phyloP scores from a whole-genome alignment of 2,888 invertebrate species.

The Drosophila nigricruria region DNA sequence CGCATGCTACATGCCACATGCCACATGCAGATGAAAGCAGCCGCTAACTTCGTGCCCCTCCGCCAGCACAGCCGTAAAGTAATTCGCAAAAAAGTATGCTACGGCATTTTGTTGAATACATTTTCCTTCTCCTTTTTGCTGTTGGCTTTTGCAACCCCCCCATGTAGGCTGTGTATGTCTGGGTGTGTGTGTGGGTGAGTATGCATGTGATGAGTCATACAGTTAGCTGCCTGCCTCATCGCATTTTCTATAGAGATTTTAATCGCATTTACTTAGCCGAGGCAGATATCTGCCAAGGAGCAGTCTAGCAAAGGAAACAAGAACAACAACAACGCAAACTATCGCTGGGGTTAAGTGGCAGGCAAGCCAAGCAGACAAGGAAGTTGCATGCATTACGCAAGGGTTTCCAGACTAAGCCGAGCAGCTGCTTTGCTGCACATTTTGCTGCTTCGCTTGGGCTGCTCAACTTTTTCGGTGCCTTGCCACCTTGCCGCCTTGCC shows the following conservation, averaged over 20 bases:
- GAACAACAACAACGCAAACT: constrained; percentile 44
- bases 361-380: constrained; percentile 12
- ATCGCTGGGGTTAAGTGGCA: constrained; percentile 66
- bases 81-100: constrained; percentile 72
- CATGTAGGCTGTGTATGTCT: not conserved
- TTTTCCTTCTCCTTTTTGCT: not conserved
- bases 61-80: constrained; percentile 20
- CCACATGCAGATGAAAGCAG: constrained; percentile 53
- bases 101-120: constrained; percentile 59
- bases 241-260: constrained; percentile 66
- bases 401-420: constrained; percentile 10
- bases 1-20: constrained; percentile 25
- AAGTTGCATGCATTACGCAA: constrained; percentile 22
- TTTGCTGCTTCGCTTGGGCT: constrained; percentile 32
- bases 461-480: constrained; percentile 47
- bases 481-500: constrained; percentile 38
- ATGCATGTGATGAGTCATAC: constrained; percentile 46
- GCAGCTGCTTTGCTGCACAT: constrained; percentile 55
- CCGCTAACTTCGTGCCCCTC: constrained; percentile 15
- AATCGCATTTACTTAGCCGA: constrained; percentile 49
- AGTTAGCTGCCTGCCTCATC: constrained; percentile 14
- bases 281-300: constrained; percentile 24
- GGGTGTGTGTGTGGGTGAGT: constrained; percentile 15
- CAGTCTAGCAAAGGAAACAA: not conserved
- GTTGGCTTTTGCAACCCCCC: constrained; percentile 56